Base-by-base conservation (phyloP, 2,888 invertebrate species). In the Thymelicus lineola region DNA sequence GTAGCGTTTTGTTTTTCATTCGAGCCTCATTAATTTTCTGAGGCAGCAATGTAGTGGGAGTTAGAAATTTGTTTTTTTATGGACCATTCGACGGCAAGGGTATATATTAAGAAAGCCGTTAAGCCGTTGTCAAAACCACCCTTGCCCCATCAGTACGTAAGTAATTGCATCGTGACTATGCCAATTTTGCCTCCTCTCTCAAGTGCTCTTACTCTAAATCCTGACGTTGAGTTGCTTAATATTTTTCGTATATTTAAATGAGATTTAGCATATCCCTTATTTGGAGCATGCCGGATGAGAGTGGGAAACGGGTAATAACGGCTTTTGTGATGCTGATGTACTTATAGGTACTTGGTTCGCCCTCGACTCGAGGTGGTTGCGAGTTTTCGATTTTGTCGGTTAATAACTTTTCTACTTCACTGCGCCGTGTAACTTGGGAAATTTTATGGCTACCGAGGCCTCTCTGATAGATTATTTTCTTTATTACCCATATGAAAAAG, bases 101-200 rank as follows among this genome's bases (percentile, higher is more conserved):
- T 59, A 53, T 53, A 61, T 28, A 62, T 55, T 60, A 66, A 66
- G 68, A 48, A 63, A 57, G 46, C 57, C 57, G 66, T 72, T 68
- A 68, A 68, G 66, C 73, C 75, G 80, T 79, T 83, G 82, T 83
- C 83, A 82, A 79, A 79, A 80, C 74, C 82, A 82, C 76, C 72
- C 75, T 74, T 76, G 74, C 76, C 76, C 77, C 75, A 75, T 76
- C 74, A 76, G 75, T 75, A 74, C 74, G 77, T 75, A 78, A 80
- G 84, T 86, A 84, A 86, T 86, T 87, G 83, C 82, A 82, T 79
- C 80, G 82, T 87, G 87, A 87, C 84, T 75, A 66, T 76, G 82
- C 82, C 80, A 82, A 78, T 83, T 78, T 73, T 66, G 73, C 75
- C 79, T 74, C 74, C 72, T 73, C 74, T 74, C 75, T 71, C 66